Conservation (phyloP, 2,113 vertebrate genomes). For the Notarius lentiginosus region DNA sequence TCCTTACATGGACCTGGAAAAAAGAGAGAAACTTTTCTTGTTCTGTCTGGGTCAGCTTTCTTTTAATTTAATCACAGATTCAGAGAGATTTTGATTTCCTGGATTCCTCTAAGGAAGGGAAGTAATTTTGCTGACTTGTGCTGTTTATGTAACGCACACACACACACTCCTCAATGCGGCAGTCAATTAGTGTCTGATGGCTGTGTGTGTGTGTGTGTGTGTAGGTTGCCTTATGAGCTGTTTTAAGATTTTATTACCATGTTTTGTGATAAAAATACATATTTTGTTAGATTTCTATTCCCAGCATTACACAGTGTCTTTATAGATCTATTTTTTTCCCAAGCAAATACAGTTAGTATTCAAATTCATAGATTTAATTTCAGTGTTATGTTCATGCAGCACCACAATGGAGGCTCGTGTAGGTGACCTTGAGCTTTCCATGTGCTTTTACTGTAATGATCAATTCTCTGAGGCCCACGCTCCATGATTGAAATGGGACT, state of each 20-base stretch:
- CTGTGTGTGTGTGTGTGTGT: constrained; percentile 20
- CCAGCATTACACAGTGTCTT: background rate
- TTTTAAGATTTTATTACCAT: background rate
- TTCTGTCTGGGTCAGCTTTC: constrained; percentile 10
- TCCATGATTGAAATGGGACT: background rate
- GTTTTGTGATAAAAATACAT: background rate
- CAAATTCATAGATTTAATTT: background rate
- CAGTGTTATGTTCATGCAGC: background rate
- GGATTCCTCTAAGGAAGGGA: constrained; percentile 20
- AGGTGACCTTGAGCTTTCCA: constrained; percentile 16
- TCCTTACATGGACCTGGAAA: constrained; percentile 11
- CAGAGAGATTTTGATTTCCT: constrained; percentile 38
- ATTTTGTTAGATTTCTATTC: background rate
- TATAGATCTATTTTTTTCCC: background rate
- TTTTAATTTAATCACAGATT: constrained; percentile 30
- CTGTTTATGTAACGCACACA: constrained; percentile 1
- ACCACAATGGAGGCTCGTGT: background rate
- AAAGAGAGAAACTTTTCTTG: background rate
- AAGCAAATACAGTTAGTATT: background rate
- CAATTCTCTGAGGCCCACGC: background rate
- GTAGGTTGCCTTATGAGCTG: background rate
- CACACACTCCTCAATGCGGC: background rate
- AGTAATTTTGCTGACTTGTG: constrained; percentile 39
- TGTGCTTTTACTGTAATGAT: constrained; percentile 15
- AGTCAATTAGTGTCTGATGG: constrained; percentile 14